Evolutionary conservation across 2,888 invertebrate genomes (phyloP).

Genomic region (Andrena haemorrhoa): DNA sequence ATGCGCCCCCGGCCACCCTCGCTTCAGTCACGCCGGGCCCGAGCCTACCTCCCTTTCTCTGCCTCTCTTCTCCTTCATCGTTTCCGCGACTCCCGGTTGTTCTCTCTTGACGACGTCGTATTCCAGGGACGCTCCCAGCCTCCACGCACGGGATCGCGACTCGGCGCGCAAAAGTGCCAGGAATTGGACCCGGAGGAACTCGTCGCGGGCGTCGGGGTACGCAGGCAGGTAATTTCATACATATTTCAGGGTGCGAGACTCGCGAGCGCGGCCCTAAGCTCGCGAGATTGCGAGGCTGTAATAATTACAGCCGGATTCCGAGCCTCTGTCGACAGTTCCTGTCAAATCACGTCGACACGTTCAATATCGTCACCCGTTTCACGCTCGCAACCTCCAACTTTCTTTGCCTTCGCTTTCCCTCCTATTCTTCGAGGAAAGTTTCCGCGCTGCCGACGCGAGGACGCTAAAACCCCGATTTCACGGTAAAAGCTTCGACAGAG

Average conservation of each 20-base stretch:
- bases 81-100: conserved; percentile 13
- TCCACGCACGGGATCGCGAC: conserved; percentile 11
- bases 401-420: not conserved
- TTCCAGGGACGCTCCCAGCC: conserved; percentile 14
- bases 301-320: not conserved
- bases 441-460: not conserved
- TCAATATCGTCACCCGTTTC: not conserved
- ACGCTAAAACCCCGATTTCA: conserved; percentile 21
- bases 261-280: not conserved
- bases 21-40: conserved; percentile 34
- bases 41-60: conserved; percentile 38
- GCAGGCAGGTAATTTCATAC: not conserved
- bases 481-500: conserved; percentile 32
- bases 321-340: not conserved
- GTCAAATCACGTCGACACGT: not conserved
- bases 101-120: conserved; percentile 33
- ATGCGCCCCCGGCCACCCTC: conserved; percentile 63
- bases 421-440: conserved; percentile 9
- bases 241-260: conserved; percentile 12
- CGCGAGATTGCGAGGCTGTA: too few relatives aligned
- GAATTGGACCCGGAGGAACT: conserved; percentile 22
- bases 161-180: conserved; percentile 7
- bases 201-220: not conserved
- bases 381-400: not conserved
- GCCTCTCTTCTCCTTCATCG: not conserved